Evolutionary conservation across 2,888 invertebrate species (phyloP).

Genomic region (Dicranocentrus wangi): DNA sequence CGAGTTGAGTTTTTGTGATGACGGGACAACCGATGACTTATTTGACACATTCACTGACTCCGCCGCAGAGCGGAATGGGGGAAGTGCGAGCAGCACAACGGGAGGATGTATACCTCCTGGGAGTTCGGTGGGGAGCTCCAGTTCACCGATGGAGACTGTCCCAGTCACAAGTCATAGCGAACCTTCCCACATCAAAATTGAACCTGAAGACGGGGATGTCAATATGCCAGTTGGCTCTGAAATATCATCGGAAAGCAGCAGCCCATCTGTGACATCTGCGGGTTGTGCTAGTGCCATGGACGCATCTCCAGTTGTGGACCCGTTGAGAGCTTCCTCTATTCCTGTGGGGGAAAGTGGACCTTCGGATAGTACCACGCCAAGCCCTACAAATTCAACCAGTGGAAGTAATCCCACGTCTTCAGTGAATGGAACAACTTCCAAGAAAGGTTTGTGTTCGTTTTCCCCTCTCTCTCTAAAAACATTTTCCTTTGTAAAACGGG

Average conservation of each 20-base stretch:
- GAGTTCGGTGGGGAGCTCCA: slow-evolving; percentile 44
- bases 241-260: slow-evolving; percentile 39
- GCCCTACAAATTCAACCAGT: slow-evolving; percentile 41
- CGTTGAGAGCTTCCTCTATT: slow-evolving; percentile 2
- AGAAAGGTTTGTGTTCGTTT: slow-evolving; percentile 47
- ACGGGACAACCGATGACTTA: slow-evolving; percentile 72
- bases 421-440: slow-evolving; percentile 31
- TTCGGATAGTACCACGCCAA: slow-evolving; percentile 62
- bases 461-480: background rate
- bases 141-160: slow-evolving; percentile 52
- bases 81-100: slow-evolving; percentile 25
- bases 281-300: slow-evolving; percentile 58
- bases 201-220: slow-evolving; percentile 62
- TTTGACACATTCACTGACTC: slow-evolving; percentile 70
- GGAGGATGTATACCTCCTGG: slow-evolving; percentile 15
- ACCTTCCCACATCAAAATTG: slow-evolving; percentile 65
- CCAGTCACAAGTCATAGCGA: slow-evolving; percentile 40
- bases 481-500: background rate
- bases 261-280: slow-evolving; percentile 58
- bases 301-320: slow-evolving; percentile 47
- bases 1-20: slow-evolving; percentile 73
- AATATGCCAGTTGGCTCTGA: slow-evolving; percentile 49
- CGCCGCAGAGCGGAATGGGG: slow-evolving; percentile 42
- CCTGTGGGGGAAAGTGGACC: slow-evolving; percentile 53
- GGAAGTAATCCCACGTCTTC: slow-evolving; percentile 17